A percentile compares a stretch with the other conserved stretches of the same genome.
Conservation (phyloP, 2,113 vertebrate genomes). For the Gallinago paraguaiae region DNA sequence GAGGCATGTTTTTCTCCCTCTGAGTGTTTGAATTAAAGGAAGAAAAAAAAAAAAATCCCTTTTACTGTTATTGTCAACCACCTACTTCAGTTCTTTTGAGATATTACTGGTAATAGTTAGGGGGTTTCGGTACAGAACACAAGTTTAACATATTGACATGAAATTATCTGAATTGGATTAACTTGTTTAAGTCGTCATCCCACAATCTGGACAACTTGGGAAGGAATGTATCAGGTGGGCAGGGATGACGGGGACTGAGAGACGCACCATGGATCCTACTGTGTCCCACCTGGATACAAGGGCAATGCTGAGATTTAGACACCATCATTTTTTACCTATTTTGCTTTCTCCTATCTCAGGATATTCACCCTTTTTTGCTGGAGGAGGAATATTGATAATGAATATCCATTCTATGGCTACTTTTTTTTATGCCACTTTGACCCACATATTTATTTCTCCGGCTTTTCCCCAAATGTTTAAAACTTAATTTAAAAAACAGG, state of each 20-base stretch:
- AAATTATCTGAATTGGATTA: neutral
- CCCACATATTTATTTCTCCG: neutral
- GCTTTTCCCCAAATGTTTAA: neutral
- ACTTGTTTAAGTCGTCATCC: neutral
- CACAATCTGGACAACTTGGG: neutral
- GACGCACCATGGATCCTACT: accelerated
- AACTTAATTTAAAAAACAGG: neutral
- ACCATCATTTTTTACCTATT: neutral
- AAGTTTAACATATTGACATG: neutral
- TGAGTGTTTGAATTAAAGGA: slow-evolving; percentile 30
- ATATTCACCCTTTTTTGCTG: neutral
- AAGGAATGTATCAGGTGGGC: neutral
- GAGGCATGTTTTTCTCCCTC: slow-evolving; percentile 29
- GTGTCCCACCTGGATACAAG: neutral
- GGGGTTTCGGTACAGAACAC: neutral
- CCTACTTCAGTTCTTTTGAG: slow-evolving; percentile 14
- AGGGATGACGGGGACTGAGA: neutral
- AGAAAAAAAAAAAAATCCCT: neutral
- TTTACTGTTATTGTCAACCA: slow-evolving; percentile 18
- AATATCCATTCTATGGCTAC: neutral
- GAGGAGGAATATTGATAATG: neutral
- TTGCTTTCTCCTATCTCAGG: neutral
- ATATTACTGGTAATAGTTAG: neutral
- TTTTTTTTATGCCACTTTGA: neutral
- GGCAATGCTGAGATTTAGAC: neutral